Percentiles rank a stretch among this genome's conserved stretches.
phyloP scores from a whole-genome alignment of 2,113 vertebrate genomes.

The Urocolius indicus region DNA sequence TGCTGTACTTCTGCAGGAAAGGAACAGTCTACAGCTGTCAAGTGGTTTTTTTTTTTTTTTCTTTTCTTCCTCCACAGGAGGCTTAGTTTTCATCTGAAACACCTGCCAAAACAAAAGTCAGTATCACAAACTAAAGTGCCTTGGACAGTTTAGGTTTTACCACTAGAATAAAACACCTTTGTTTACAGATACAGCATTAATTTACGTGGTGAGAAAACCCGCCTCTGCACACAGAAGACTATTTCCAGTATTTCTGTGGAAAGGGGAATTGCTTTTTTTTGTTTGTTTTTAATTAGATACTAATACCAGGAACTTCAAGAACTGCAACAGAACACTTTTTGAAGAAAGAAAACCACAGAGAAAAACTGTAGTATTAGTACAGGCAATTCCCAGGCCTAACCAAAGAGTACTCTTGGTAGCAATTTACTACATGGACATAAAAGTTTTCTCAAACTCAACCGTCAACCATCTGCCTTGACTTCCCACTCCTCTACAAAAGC shows the following conservation, averaged over 20 bases:
- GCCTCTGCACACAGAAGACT: not conserved
- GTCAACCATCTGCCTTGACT: not conserved
- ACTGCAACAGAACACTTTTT: not conserved
- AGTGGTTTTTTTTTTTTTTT: conserved; percentile 47
- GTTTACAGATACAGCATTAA: not conserved
- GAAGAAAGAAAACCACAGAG: not conserved
- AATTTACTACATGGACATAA: not conserved
- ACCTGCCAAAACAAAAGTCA: conserved; percentile 68
- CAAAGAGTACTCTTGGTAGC: conserved; percentile 16
- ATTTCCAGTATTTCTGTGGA: not conserved
- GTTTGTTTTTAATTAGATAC: not conserved
- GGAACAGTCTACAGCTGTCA: conserved; percentile 60
- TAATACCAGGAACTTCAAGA: not conserved
- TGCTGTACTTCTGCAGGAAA: conserved; percentile 62
- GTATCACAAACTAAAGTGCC: conserved; percentile 64
- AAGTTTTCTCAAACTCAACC: not conserved
- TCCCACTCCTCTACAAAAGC: not conserved
- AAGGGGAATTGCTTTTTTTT: not conserved
- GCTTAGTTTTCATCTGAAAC: conserved; percentile 66
- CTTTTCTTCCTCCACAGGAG: conserved; percentile 65
- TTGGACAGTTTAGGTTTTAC: conserved; percentile 25
- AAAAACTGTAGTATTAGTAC: not conserved
- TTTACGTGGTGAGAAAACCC: not conserved
- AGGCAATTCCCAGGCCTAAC: not conserved
- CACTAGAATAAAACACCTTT: not conserved